These are phyloP conservation scores for Fragum sueziense DNA, from an alignment of 2,888 invertebrate species.

Conservation along the genomic window DNA sequence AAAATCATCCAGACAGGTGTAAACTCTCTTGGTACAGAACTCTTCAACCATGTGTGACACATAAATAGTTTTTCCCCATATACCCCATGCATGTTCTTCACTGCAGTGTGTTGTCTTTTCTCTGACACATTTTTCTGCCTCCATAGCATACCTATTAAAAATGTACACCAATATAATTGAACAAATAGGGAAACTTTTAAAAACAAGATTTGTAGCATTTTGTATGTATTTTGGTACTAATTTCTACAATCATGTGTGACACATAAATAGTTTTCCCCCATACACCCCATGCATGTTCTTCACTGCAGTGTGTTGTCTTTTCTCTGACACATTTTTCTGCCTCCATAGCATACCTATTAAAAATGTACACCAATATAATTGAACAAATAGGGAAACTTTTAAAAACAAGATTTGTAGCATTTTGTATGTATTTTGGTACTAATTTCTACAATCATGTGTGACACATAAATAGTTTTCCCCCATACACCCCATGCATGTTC, in stretches of 20 bases:
- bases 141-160: constrained; percentile 32
- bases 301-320: constrained; percentile 25
- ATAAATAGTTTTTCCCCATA: constrained; percentile 6
- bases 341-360: constrained; percentile 34
- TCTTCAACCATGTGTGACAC: constrained; percentile 32
- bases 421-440: constrained; percentile 49
- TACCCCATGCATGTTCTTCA: constrained; percentile 19
- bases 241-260: constrained; percentile 29
- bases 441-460: constrained; percentile 33
- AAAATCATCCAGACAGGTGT: constrained; percentile 39
- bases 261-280: constrained; percentile 4
- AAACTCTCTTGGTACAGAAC: constrained; percentile 43
- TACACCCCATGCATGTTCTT: constrained; percentile 24
- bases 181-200: too few species aligned
- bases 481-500: constrained; percentile 28
- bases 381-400: too few species aligned
- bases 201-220: too few species aligned
- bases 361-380: too few species aligned
- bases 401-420: too few species aligned
- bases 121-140: constrained; percentile 35
- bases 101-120: constrained; percentile 28
- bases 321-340: constrained; percentile 34
- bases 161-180: too few species aligned
- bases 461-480: not conserved
- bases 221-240: constrained; percentile 47